Evolutionary conservation across 2,888 invertebrate species (phyloP), one percentile per base, ranked within the genome.

Genomic region (Phaedon cochleariae): DNA sequence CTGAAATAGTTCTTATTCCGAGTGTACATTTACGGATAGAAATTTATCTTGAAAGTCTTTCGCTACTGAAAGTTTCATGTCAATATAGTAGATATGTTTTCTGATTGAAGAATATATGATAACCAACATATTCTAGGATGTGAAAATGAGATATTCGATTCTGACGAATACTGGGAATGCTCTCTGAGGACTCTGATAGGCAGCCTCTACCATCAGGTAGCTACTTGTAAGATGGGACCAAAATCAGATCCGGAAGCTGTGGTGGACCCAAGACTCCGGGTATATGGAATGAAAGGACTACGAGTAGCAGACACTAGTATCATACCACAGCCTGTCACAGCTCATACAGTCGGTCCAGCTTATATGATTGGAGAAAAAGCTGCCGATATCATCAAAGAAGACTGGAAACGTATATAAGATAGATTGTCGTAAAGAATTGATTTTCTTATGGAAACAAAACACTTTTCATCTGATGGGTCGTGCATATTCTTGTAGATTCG

Each of bases 341-440:
- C 86, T 0, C 87, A 88, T 71, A 82, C 85, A 0, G 86, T 85
- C 49, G 86, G 85, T 0, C 85, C 84, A 0, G 83, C 85, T 49
- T 84, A 82, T 61, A 87, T 87, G 87, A 84, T 87, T 2, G 88
- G 85, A 0, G 87, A 88, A 73, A 87, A 86, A 71, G 86, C 84
- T 0, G 81, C 87, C 0, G 87, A 86, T 73, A 79, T 86, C 77
- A 84, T 86, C 5, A 86, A 85, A 69, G 68, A 78, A 1, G 22
- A 51, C 22, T 10, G 29, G 29, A 22, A 15, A 26, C 12, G 15
- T 26, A 26, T 3, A 26, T 26, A 26, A 7, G 26, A 26, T n/a
- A n/a, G n/a, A n/a, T 49, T 5, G 15, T 2, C 20, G n/a, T 6
- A 7, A 0, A 20, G 7, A 20, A 21, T 10, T 21, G 29, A 52